Conservation (phyloP, 1,140 invertebrate species). For the Papilio polyxenes region DNA sequence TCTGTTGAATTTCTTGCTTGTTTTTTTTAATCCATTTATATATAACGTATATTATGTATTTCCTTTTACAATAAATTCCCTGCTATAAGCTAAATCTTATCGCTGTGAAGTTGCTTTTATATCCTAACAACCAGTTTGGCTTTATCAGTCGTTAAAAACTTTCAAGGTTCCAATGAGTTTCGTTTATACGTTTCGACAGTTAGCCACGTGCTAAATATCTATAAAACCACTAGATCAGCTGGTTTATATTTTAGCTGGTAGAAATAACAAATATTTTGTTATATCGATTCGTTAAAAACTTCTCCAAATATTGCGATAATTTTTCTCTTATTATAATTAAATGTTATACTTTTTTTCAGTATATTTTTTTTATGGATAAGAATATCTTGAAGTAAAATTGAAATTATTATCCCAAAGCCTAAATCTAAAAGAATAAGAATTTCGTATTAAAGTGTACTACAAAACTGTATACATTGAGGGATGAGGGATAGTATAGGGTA, state of each 20-base stretch:
- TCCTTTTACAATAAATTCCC: background rate
- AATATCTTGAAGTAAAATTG: no score
- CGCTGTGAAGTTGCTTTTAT: background rate
- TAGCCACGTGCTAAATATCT: background rate
- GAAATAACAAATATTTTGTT: background rate
- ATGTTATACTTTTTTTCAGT: no score
- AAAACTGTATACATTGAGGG: no score
- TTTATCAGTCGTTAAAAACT: slow-evolving; percentile 8
- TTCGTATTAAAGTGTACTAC: no score
- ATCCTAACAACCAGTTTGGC: background rate
- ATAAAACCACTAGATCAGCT: background rate
- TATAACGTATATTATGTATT: background rate
- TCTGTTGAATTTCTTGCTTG: background rate
- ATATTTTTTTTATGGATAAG: no score
- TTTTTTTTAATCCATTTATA: background rate
- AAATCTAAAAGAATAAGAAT: no score
- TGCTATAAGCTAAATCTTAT: background rate
- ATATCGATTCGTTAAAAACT: no score
- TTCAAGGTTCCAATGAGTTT: slow-evolving; percentile 13
- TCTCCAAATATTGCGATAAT: background rate
- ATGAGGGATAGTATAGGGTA: no score
- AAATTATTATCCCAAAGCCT: no score
- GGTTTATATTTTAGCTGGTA: background rate
- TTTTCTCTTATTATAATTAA: background rate
- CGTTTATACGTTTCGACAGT: background rate